phyloP scores from a whole-genome alignment of 2,113 vertebrate species.

The Lophotis ruficrista region DNA sequence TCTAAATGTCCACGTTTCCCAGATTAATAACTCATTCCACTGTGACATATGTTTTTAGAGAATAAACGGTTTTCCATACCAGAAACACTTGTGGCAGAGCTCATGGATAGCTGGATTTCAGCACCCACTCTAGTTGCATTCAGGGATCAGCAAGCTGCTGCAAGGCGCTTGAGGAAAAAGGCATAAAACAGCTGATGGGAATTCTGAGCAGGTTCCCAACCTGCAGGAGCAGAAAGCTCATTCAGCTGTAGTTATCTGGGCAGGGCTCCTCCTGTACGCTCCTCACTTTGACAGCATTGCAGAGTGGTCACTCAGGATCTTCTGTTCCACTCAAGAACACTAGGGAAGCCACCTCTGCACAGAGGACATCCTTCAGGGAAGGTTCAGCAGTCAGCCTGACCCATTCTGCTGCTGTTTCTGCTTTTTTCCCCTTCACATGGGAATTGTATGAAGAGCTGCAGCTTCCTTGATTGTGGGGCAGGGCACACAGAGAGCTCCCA shows the following conservation, averaged over 20 bases:
- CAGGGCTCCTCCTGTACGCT: neutral
- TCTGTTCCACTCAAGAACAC: neutral
- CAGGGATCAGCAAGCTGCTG: neutral
- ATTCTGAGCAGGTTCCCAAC: neutral
- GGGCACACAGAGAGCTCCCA: neutral
- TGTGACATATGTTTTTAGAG: neutral
- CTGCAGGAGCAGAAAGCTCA: neutral
- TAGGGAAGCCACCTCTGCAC: neutral
- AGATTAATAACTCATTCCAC: neutral
- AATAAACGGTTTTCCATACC: neutral
- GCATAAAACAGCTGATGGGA: neutral
- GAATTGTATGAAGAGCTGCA: neutral
- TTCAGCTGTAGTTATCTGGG: neutral
- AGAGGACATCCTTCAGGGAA: neutral
- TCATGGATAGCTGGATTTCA: neutral
- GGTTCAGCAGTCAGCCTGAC: neutral
- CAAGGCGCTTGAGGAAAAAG: neutral
- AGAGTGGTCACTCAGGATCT: neutral
- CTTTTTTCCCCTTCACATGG: neutral
- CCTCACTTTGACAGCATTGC: neutral
- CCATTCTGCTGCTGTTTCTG: neutral
- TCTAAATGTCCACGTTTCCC: neutral
- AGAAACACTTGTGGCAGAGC: neutral
- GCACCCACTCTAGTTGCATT: neutral
- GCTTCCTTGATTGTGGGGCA: neutral